Evolutionary conservation across 2,888 invertebrate genomes (phyloP).

Genomic region (Stenoptilia bipunctidactyla): DNA sequence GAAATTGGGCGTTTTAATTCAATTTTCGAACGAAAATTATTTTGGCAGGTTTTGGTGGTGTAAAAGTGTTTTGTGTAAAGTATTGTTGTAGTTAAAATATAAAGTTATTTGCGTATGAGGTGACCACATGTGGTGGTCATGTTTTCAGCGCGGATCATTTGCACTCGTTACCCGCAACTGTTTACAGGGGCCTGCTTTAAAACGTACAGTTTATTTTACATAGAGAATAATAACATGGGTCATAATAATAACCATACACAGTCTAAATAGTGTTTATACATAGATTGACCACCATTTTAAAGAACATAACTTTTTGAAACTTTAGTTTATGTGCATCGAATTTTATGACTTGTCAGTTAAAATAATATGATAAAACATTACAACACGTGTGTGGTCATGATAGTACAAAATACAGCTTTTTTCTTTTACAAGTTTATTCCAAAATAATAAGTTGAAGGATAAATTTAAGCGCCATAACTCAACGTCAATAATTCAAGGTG

Average conservation of each 20-base stretch:
- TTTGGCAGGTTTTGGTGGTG: not conserved
- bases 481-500: not conserved
- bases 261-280: too few relatives aligned
- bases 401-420: slow-evolving; percentile 42
- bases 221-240: slow-evolving; percentile 21
- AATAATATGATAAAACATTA: too few relatives aligned
- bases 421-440: slow-evolving; percentile 28
- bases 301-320: too few relatives aligned
- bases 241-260: too few relatives aligned
- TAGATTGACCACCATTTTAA: too few relatives aligned
- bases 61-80: too few relatives aligned
- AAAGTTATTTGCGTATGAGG: slow-evolving; percentile 2
- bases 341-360: too few relatives aligned
- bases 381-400: too few relatives aligned
- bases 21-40: not conserved
- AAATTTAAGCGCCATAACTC: not conserved
- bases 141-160: slow-evolving; percentile 45
- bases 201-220: slow-evolving; percentile 43
- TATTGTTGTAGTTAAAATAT: too few relatives aligned
- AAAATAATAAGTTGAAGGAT: too few relatives aligned
- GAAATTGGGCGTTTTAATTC: slow-evolving; percentile 13
- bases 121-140: slow-evolving; percentile 22
- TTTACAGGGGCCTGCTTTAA: slow-evolving; percentile 31
- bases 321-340: too few relatives aligned
- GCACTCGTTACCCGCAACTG: slow-evolving; percentile 37